Evolutionary conservation across 1,140 invertebrate genomes (phyloP), one percentile per base, ranked within the genome.

Genomic region (Samia ricini): DNA sequence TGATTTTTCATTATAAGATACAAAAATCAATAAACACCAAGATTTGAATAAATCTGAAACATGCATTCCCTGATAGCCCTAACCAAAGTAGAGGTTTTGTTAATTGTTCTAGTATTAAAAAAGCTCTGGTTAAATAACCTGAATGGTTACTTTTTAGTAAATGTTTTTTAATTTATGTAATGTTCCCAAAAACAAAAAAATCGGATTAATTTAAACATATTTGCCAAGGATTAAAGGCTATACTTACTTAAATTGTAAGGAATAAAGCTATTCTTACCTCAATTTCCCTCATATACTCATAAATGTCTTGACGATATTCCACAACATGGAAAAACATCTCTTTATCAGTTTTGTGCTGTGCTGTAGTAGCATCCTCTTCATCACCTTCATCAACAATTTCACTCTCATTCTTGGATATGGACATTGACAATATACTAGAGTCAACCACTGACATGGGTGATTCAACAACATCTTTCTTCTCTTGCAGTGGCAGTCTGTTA

Each of bases 261-360:
- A 55, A 8, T 52, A 52, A 55, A 23, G 4, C 6, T 24, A 22
- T 19, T 22, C 63, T 79, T 91, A 96, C 95, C 93, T 98, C 96
- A 75, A 95, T 92, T 65, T 93, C 88, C 70, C 93, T 92, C 86
- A 97, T 92, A 88, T 97, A 97, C 64, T 93, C 89, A 82, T 96
- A 97, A 69, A 98, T 97, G 67, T 97, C 95, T 64, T 94, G 93
- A 66, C 95, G 93, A 88, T 97, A 97, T 77, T 96, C 94, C 60
- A 93, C 93, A 68, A 94, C 91, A 82, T 94, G 93, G 82, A 94
- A 94, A 72, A 94, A 93, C 79, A 91, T 83, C 57, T 91, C 89
- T 42, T 84, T 64, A 42, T 89, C 79, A 23, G 85, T 90, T 29
- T n/a, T n/a, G n/a, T n/a, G n/a, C 61, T 85, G 85, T 23, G 88